Evolutionary conservation across 2,113 vertebrate genomes (phyloP).

Genomic region (Phoenicopterus ruber): DNA sequence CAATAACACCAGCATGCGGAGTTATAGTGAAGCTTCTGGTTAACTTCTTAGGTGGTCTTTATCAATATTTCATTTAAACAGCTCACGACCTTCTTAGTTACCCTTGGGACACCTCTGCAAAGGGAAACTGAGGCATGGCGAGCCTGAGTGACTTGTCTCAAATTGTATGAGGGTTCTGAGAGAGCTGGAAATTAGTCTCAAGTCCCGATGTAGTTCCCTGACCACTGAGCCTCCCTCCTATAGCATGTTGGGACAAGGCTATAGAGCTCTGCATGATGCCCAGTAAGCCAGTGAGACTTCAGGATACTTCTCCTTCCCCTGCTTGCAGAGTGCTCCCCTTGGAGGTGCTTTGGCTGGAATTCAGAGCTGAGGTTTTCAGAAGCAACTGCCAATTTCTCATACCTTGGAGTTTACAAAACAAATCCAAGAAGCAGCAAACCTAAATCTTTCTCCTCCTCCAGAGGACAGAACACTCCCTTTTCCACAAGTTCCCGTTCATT

Average conservation of each 20-base stretch:
- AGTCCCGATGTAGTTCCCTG: not conserved
- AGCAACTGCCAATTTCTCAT: not conserved
- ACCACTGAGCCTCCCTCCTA: not conserved
- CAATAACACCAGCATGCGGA: not conserved
- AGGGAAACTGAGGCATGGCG: not conserved
- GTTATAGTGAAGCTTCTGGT: not conserved
- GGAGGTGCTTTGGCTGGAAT: not conserved
- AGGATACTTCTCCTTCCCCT: not conserved
- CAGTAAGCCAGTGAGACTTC: not conserved
- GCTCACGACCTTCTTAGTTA: not conserved
- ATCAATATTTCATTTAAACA: not conserved
- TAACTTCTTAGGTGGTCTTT: not conserved
- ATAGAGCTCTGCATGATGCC: not conserved
- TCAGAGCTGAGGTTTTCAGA: not conserved
- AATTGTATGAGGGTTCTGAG: not conserved
- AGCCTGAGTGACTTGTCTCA: not conserved
- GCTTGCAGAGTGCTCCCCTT: not conserved
- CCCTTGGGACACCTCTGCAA: not conserved
- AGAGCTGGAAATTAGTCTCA: not conserved
- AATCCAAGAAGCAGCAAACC: not conserved
- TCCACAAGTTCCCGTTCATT: not conserved
- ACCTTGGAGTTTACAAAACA: not conserved
- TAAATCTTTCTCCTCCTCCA: not conserved
- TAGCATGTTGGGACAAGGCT: not conserved
- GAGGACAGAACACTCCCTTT: not conserved